Evolutionary conservation across 1,140 invertebrate species (phyloP).

Genomic region (Thaumatotibia leucotreta): DNA sequence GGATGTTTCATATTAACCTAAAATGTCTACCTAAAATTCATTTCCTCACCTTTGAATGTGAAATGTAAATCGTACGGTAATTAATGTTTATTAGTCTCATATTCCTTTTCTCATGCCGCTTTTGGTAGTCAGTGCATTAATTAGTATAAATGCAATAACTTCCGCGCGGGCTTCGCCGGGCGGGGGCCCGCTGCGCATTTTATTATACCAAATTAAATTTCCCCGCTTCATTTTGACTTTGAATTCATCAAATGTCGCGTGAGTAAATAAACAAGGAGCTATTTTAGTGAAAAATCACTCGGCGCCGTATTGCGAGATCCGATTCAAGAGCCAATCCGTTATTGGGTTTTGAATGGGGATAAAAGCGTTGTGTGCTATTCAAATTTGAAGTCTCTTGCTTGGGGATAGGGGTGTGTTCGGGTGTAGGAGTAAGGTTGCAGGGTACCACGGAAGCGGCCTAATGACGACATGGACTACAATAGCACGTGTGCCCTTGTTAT

Average conservation of each 20-base stretch:
- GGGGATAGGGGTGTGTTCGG: conserved; percentile 33
- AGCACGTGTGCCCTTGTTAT: conserved; percentile 70
- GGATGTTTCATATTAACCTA: no score
- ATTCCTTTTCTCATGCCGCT: neutral
- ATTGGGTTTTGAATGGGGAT: conserved; percentile 32
- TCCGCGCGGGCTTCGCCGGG: conserved; percentile 42
- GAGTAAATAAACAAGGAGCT: conserved; percentile 7
- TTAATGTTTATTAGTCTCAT: conserved; percentile 12
- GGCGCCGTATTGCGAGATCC: conserved; percentile 27
- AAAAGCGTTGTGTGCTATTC: conserved; percentile 10
- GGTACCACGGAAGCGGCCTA: conserved; percentile 60
- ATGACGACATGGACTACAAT: conserved; percentile 67
- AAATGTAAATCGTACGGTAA: neutral
- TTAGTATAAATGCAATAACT: conserved; percentile 42
- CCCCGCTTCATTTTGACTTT: neutral
- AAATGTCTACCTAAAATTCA: neutral
- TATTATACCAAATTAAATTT: conserved; percentile 33
- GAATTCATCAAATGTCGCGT: conserved; percentile 2
- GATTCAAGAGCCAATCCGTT: conserved; percentile 41
- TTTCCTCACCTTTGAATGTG: neutral
- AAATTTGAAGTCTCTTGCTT: conserved; percentile 18
- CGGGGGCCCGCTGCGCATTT: conserved; percentile 27
- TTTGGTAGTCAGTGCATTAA: conserved; percentile 25
- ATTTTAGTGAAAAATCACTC: conserved; percentile 18
- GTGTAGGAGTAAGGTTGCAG: conserved; percentile 24